A percentile compares a stretch with the other conserved stretches of the same genome.
phyloP scores from a whole-genome alignment of 2,113 vertebrate species.

The Stomatorhinus ivindoensis region DNA sequence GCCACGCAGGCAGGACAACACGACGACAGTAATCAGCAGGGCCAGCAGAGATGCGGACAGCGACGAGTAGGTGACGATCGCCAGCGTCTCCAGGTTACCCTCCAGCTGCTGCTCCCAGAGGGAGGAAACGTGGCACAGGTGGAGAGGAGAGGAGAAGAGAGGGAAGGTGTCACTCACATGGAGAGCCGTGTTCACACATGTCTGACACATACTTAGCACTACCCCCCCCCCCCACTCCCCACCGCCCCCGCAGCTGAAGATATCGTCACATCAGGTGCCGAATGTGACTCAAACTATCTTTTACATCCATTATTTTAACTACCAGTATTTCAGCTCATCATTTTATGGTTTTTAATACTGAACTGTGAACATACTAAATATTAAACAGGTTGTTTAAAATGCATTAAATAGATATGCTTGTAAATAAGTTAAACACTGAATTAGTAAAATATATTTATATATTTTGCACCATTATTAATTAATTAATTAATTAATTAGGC shows the following conservation, averaged over 20 bases:
- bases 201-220: neutral
- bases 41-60: slow-evolving; percentile 78
- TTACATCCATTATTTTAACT: neutral
- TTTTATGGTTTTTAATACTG: neutral
- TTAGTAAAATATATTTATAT: neutral
- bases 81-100: slow-evolving; percentile 87
- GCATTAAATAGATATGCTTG: neutral
- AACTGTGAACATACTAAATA: neutral
- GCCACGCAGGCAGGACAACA: slow-evolving; percentile 84
- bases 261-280: neutral
- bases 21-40: slow-evolving; percentile 75
- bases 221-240: neutral
- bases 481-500: neutral
- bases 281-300: neutral
- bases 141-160: neutral
- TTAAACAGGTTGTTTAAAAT: neutral
- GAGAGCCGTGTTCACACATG: neutral
- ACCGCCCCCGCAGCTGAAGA: neutral
- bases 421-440: neutral
- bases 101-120: slow-evolving; percentile 72
- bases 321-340: neutral
- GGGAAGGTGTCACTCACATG: neutral
- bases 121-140: neutral
- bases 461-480: neutral
- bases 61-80: slow-evolving; percentile 81